Conservation (phyloP, 2,888 invertebrate species). For the Hesperia comma region DNA sequence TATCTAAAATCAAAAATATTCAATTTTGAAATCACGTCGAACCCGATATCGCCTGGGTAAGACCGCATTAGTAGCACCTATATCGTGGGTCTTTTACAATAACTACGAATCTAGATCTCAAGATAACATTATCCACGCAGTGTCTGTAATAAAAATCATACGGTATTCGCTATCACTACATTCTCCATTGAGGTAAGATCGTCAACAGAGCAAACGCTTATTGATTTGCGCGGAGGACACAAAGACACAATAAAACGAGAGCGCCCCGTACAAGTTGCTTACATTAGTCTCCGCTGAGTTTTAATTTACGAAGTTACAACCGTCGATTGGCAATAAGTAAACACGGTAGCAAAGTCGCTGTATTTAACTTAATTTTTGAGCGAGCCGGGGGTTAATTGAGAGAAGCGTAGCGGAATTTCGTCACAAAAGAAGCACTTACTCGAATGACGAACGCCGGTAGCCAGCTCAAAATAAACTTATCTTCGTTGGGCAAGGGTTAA, state of each 20-base stretch:
- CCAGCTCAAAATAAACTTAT: conserved; percentile 83
- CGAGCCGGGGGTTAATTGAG: conserved; percentile 77
- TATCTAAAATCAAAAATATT: too few species aligned
- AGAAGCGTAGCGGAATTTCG: conserved; percentile 75
- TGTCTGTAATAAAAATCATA: too few species aligned
- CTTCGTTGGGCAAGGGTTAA: conserved; percentile 80
- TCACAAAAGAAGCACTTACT: conserved; percentile 84
- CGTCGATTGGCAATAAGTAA: conserved; percentile 78
- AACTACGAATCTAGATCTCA: too few species aligned
- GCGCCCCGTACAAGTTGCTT: conserved; percentile 48
- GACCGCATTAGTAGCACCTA: too few species aligned
- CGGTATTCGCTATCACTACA: too few species aligned
- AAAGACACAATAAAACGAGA: conserved; percentile 41
- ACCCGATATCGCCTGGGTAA: too few species aligned
- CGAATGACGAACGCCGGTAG: conserved; percentile 64
- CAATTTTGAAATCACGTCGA: too few species aligned
- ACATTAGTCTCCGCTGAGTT: conserved; percentile 60
- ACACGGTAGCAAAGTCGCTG: conserved; percentile 72
- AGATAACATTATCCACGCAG: too few species aligned
- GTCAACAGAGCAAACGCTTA: conserved; percentile 31
- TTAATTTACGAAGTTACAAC: conserved; percentile 73
- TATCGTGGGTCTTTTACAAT: too few species aligned
- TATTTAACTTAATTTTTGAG: conserved; percentile 85
- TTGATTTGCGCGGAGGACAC: conserved; percentile 44
- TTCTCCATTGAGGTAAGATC: not conserved